Evolutionary conservation across 2,888 invertebrate genomes (phyloP).

Genomic region (Nomada hirtipes): DNA sequence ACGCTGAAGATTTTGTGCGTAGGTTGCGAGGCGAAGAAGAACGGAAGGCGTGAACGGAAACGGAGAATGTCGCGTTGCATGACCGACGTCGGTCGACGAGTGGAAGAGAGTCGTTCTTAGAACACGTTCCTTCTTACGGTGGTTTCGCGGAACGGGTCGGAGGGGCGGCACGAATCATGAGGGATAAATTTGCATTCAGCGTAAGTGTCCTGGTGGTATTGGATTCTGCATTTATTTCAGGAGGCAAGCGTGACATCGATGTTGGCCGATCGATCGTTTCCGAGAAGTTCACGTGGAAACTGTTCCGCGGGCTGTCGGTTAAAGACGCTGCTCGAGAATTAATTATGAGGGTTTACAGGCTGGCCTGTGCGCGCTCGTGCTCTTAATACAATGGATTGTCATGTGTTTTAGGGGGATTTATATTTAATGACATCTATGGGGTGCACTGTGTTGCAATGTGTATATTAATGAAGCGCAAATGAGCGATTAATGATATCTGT

Average conservation of each 20-base stretch:
- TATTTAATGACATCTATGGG: neutral
- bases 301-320: neutral
- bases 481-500: too few relatives aligned
- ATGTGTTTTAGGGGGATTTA: neutral
- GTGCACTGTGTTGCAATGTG: too few relatives aligned
- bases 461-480: too few relatives aligned
- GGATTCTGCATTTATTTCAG: slow-evolving; percentile 26
- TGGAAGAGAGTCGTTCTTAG: neutral
- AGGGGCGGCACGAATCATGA: slow-evolving; percentile 63
- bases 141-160: neutral
- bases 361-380: neutral
- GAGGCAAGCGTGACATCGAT: slow-evolving; percentile 18
- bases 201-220: slow-evolving; percentile 69
- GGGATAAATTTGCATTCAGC: slow-evolving; percentile 76
- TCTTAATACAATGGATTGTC: neutral
- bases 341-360: neutral
- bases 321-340: neutral
- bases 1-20: neutral
- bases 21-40: neutral
- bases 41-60: neutral
- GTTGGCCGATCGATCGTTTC: slow-evolving; percentile 16
- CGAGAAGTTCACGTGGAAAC: neutral
- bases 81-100: neutral
- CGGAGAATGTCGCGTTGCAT: slow-evolving; percentile 20
- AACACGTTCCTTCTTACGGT: neutral